Conservation (phyloP, 2,797 vertebrate genomes). For the Myripristis murdjan region DNA sequence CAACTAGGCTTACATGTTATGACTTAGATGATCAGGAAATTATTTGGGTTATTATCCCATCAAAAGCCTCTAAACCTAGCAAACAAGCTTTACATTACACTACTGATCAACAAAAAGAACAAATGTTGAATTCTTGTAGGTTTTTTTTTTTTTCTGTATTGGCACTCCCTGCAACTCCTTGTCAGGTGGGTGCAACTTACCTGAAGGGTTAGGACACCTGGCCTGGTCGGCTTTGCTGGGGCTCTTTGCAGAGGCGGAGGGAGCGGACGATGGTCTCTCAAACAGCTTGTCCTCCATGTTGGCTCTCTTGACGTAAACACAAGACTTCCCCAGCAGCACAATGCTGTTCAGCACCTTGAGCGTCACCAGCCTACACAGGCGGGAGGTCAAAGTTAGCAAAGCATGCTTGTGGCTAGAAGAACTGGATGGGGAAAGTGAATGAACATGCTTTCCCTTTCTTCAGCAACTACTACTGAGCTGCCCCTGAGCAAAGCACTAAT, state of each 20-base stretch:
- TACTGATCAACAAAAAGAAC: too few relatives aligned
- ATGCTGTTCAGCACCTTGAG: slow-evolving; percentile 97
- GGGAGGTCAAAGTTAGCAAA: slow-evolving; percentile 5
- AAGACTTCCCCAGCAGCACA: slow-evolving; percentile 95
- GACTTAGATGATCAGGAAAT: neutral
- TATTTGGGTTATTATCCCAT: neutral
- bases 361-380: slow-evolving; percentile 89
- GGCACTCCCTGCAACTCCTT: too few relatives aligned
- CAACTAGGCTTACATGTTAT: neutral
- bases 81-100: too few relatives aligned
- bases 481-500: neutral
- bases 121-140: too few relatives aligned
- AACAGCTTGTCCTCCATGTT: slow-evolving; percentile 98
- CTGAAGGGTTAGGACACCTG: slow-evolving; percentile 76
- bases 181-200: slow-evolving; percentile 56
- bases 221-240: slow-evolving; percentile 80
- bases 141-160: too few relatives aligned
- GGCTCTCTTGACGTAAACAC: slow-evolving; percentile 95
- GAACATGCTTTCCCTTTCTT: too few relatives aligned
- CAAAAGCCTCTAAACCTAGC: too few relatives aligned
- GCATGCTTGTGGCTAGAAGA: slow-evolving; percentile 11
- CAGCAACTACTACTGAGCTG: neutral
- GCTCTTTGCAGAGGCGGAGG: slow-evolving; percentile 77
- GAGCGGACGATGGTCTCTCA: slow-evolving; percentile 72
- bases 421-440: neutral